These are phyloP conservation scores for Belgica antarctica DNA, from an alignment of 2,888 invertebrate species.

Conservation along the genomic window DNA sequence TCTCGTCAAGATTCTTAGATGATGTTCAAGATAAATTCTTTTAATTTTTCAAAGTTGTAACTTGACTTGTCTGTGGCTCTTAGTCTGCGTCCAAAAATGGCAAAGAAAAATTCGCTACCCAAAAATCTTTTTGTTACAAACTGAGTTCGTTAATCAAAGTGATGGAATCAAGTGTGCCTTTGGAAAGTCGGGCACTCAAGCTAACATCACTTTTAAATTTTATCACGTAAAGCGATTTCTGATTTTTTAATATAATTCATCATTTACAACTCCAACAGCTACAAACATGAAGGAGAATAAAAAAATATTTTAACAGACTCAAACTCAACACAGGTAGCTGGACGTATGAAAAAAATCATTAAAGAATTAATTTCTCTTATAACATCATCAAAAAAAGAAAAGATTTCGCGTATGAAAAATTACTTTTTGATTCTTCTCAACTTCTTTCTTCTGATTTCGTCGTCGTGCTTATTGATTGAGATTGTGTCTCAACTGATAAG, in stretches of 20 bases:
- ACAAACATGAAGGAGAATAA: slow-evolving; percentile 31
- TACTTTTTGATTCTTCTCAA: background rate
- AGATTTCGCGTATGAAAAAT: background rate
- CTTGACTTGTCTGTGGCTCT: slow-evolving; percentile 19
- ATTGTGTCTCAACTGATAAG: slow-evolving; percentile 19
- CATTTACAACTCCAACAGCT: slow-evolving; percentile 44
- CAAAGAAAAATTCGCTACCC: slow-evolving; percentile 1
- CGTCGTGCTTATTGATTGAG: slow-evolving; percentile 20
- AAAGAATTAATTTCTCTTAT: slow-evolving; percentile 43
- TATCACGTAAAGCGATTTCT: slow-evolving; percentile 44
- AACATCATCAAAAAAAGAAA: slow-evolving; percentile 43
- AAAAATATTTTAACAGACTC: slow-evolving; percentile 5
- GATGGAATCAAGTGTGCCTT: no score
- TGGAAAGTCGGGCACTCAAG: background rate
- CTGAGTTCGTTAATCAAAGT: no score
- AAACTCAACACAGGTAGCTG: slow-evolving; percentile 42
- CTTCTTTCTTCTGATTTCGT: slow-evolving; percentile 14
- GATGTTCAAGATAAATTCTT: slow-evolving; percentile 43
- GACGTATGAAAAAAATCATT: slow-evolving; percentile 30
- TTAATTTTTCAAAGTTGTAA: slow-evolving; percentile 40
- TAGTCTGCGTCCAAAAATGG: slow-evolving; percentile 33
- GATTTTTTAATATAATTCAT: slow-evolving; percentile 43
- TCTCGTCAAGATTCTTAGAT: slow-evolving; percentile 39
- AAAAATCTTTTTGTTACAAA: no score
- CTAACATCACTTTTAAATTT: slow-evolving; percentile 41